Percentiles rank a stretch among this genome's conserved stretches.
Conservation (phyloP, 2,888 invertebrate species). For the Podotricha telesiphe region DNA sequence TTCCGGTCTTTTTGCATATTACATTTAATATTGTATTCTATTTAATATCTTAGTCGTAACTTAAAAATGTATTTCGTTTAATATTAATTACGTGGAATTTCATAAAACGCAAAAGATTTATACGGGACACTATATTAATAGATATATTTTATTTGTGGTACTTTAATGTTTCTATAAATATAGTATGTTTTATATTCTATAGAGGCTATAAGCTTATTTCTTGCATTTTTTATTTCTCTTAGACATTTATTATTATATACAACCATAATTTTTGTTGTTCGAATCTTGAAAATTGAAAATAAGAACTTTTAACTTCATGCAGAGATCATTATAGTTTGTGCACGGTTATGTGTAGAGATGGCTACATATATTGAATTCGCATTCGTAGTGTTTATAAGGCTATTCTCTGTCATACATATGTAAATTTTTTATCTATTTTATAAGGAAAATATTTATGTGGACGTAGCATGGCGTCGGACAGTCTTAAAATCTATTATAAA, state of each 20-base stretch:
- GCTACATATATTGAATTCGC: conserved; percentile 1
- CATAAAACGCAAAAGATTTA: no score
- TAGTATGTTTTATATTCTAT: no score
- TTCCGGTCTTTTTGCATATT: conserved; percentile 54
- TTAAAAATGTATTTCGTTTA: no score
- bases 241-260: neutral
- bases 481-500: neutral
- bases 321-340: no score
- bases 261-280: neutral
- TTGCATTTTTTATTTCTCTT: neutral
- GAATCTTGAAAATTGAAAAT: conserved; percentile 1
- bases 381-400: conserved; percentile 2
- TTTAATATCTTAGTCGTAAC: no score
- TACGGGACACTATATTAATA: no score
- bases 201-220: no score
- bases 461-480: neutral
- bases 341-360: conserved; percentile 4
- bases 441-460: neutral
- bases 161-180: no score
- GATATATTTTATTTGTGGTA: no score
- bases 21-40: no score
- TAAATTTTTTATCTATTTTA: conserved; percentile 7
- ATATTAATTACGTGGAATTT: no score
- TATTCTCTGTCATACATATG: neutral
- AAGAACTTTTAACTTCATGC: conserved; percentile 2